Evolutionary conservation across 1,140 invertebrate genomes (phyloP), one percentile per base, ranked within the genome.

Genomic region (Drosophila nikananu): DNA sequence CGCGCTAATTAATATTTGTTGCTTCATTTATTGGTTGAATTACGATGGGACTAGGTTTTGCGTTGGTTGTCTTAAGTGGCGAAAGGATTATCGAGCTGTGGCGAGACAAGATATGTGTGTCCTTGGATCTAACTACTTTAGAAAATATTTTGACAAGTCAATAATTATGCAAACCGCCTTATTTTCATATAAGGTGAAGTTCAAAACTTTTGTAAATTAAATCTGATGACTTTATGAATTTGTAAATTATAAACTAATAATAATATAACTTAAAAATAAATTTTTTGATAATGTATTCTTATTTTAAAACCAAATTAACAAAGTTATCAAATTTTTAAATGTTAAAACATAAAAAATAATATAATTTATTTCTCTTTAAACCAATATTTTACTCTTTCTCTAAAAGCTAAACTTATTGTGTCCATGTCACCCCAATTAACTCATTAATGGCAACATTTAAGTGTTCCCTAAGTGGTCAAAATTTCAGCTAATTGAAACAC

Each of bases 1-100:
- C 46, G 23, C 57, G 48, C 77, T 87, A 87, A 87, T 87, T 87
- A 84, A 81, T 87, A 87, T 84, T 72, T 72, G 81, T 84, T 81
- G 78, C 66, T 79, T 68, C 73, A 84, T 78, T 87, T 81, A 89
- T 70, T 66, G 54, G 59, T 68, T 48, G 55, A 78, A 67, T 78
- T 62, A 74, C 61, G 55, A 49, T 30, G 13, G 17, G 52, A n/a
- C n/a, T 21, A 35, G 46, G 13, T 19, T 21, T 30, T 25, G 46
- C 42, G 41, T 46, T 23, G 48, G 32, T 27, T 25, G 70, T 15
- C 32, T 55, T 54, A 58, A 76, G 54, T 66, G 75, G 35, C 12
- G 37, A 79, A 79, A 79, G 54, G 77, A 79, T 78, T 77, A 57
- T 32, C 13, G 32, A 17, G 35, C 42, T 51, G 30, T 39, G 32